A percentile compares a stretch with the other conserved stretches of the same genome.
Evolutionary conservation across 2,113 vertebrate species (phyloP).

Genomic region (Pyxicephalus adspersus): DNA sequence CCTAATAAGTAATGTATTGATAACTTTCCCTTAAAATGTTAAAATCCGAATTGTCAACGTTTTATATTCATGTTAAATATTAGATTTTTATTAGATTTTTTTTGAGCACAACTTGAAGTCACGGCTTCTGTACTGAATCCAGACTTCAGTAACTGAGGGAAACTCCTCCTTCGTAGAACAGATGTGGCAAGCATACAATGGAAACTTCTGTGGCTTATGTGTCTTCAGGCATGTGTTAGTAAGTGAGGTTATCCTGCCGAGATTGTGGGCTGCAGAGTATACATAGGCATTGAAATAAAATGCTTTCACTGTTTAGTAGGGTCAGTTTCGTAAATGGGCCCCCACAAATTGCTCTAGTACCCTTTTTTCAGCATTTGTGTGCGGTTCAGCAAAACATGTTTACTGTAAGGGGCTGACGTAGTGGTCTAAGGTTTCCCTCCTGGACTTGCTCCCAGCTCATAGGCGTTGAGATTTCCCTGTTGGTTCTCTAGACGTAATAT

Average conservation of each 20-base stretch:
- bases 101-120: not conserved
- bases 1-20: not conserved
- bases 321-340: constrained; percentile 59
- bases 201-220: constrained; percentile 83
- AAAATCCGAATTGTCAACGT: not conserved
- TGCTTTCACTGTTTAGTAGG: constrained; percentile 51
- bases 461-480: constrained; percentile 85
- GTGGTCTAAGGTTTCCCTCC: constrained; percentile 89
- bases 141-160: constrained; percentile 1
- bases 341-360: constrained; percentile 63
- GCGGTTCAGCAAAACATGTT: constrained; percentile 89
- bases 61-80: no score
- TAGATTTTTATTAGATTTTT: no score
- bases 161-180: constrained; percentile 71
- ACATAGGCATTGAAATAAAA: constrained; percentile 59
- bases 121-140: constrained; percentile 11
- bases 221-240: constrained; percentile 66
- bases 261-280: constrained; percentile 61
- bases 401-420: constrained; percentile 83
- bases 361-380: constrained; percentile 61
- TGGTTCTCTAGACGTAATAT: constrained; percentile 84
- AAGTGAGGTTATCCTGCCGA: constrained; percentile 69
- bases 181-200: constrained; percentile 83
- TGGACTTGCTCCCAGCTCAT: constrained; percentile 82
- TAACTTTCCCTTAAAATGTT: constrained; percentile 7